Base-by-base conservation (phyloP, 1,140 invertebrate genomes). In the Cheumatopsyche charites region DNA sequence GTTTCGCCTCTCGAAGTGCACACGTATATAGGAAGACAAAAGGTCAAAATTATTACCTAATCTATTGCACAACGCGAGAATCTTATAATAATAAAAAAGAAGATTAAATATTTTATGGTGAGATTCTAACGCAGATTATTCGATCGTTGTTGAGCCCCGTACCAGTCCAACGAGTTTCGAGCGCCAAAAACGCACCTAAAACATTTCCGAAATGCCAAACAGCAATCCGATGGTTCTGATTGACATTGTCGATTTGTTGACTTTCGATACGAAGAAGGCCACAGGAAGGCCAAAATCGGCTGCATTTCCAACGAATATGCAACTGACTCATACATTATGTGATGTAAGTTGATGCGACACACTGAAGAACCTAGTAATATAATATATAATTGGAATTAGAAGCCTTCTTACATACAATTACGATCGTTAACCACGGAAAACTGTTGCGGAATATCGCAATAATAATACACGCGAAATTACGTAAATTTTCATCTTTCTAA, bases 101-200 rank as follows among this genome's bases (percentile, higher is more conserved):
- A 52, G 45, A 17, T 47, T 47, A 47, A 52, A 17, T 52, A 52
- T 52, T 52, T 19, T 17, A 52, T 19, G 15, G 7, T 17, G 47
- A 15, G 47, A 52, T 52, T 52, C 47, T 52, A 52, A 52, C 47
- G 47, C 45, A 47, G 45, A 47, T 47, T 17, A 17, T 52, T 47
- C 45, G 47, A 52, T 52, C 47, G 47, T 17, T 17, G 47, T 17
- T 19, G 13, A 47, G 45, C 15, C 45, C 3, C 2, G 47, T 13
- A 65, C 62, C 41, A 65, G 62, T 65, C 41, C 2, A 26, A 65
- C 62, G 62, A 41, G 62, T 65, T 65, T 65, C 15, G 12, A 17
- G 47, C 47, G 47, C 29, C 29, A 36, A 19, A 52, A 17, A 52
- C 47, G 47, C 9, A 36, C 29, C 29, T 3, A 36, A 12, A 62